A percentile compares a stretch with the other conserved stretches of the same genome.
Conservation (phyloP, 1,140 invertebrate species). For the Drosophila rufa region DNA sequence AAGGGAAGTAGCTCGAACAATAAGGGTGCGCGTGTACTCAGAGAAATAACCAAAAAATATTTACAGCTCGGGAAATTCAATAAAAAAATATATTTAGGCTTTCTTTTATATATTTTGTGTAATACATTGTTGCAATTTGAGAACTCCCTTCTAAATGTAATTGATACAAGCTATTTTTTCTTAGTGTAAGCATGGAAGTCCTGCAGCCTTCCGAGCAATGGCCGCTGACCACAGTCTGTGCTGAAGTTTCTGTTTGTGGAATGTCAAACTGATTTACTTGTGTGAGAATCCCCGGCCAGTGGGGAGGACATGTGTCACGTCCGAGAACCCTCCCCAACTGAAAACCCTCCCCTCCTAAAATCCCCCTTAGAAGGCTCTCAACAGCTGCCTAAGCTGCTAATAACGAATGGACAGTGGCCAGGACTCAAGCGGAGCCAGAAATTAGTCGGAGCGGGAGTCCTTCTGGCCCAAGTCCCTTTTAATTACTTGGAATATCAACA, state of each 20-base stretch:
- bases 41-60: not conserved
- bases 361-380: constrained; percentile 47
- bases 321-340: constrained; percentile 7
- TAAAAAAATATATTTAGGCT: no score
- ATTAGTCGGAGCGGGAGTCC: constrained; percentile 67
- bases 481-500: constrained; percentile 83
- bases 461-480: constrained; percentile 65
- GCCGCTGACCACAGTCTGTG: constrained; percentile 35
- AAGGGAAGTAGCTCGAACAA: constrained; percentile 6
- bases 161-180: not conserved
- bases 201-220: constrained; percentile 34
- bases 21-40: not conserved
- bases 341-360: not conserved
- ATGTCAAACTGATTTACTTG: constrained; percentile 75
- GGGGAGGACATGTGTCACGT: constrained; percentile 64
- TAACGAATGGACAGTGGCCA: constrained; percentile 83
- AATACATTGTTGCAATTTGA: no score
- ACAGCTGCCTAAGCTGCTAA: constrained; percentile 66
- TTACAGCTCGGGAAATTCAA: no score
- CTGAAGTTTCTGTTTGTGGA: constrained; percentile 47
- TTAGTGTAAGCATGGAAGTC: not conserved
- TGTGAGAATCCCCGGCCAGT: constrained; percentile 6
- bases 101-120: no score
- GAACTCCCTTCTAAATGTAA: no score
- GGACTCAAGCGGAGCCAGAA: constrained; percentile 65